These are phyloP conservation scores for Acestrorhynchus altus DNA, from an alignment of 2,797 vertebrate species.

Conservation along the genomic window DNA sequence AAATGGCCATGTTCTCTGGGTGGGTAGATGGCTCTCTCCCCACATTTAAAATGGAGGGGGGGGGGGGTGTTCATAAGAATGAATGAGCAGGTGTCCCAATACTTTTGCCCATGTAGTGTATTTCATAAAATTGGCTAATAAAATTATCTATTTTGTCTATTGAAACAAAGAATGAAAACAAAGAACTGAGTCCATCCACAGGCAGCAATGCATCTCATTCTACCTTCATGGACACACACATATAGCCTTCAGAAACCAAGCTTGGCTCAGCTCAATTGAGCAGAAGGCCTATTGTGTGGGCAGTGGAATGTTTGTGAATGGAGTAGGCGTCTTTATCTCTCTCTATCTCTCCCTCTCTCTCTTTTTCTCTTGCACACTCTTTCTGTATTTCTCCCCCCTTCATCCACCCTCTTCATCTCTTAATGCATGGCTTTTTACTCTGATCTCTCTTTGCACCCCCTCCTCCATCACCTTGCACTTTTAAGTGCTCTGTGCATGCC, in stretches of 20 bases:
- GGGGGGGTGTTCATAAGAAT: no score
- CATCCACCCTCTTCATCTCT: conserved; percentile 29
- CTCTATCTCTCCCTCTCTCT: conserved; percentile 29
- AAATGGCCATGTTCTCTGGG: no score
- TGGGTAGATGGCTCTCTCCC: no score
- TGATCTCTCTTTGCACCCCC: neutral
- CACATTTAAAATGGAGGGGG: no score
- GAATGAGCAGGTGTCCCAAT: no score
- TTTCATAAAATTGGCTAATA: neutral
- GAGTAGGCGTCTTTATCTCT: conserved; percentile 53
- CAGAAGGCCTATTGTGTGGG: conserved; percentile 54
- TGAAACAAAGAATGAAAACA: conserved; percentile 9
- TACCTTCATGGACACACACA: conserved; percentile 36
- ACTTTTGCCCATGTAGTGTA: no score
- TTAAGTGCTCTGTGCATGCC: conserved; percentile 19
- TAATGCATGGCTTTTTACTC: conserved; percentile 5
- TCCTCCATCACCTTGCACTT: conserved; percentile 22
- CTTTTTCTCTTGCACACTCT: neutral
- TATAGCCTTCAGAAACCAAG: conserved; percentile 26
- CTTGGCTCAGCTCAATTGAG: conserved; percentile 50
- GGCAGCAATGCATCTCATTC: conserved; percentile 13
- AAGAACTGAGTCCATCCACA: conserved; percentile 49
- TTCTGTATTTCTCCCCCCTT: neutral
- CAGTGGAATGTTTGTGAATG: conserved; percentile 60
- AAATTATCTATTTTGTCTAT: neutral